Evolutionary conservation across 2,113 vertebrate genomes (phyloP).

Genomic region (Todiramphus chloris): DNA sequence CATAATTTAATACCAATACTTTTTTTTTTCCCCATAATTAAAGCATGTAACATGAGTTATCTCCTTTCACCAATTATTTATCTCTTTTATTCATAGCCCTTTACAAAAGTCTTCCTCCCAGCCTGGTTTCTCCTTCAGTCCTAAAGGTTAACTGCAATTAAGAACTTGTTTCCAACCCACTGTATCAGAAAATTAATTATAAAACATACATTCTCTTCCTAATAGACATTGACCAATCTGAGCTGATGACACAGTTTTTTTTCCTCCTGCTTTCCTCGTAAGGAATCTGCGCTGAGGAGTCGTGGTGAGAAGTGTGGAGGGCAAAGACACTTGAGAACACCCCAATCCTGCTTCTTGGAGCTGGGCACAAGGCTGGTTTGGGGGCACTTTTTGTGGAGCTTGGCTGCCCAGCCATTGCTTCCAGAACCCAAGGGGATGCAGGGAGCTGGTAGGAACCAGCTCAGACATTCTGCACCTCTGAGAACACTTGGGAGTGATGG

Average conservation of each 20-base stretch:
- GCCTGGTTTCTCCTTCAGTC: background rate
- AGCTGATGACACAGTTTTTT: background rate
- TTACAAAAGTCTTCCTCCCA: background rate
- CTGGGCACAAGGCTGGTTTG: accelerated
- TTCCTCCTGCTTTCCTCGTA: background rate
- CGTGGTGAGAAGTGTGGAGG: too few species aligned
- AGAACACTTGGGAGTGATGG: accelerated
- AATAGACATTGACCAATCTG: background rate
- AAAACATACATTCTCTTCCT: background rate
- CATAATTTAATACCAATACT: background rate
- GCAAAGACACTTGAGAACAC: too few species aligned
- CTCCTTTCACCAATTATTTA: background rate
- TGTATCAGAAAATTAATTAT: background rate
- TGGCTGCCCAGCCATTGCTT: background rate
- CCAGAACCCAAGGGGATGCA: accelerated
- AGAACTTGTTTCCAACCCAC: background rate
- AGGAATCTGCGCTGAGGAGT: background rate
- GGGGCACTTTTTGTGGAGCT: background rate
- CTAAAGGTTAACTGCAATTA: constrained; percentile 4
- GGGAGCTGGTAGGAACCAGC: background rate
- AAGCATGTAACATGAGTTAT: background rate
- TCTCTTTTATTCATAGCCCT: background rate
- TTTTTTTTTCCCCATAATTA: background rate
- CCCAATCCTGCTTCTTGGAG: background rate
- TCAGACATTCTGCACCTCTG: background rate